Percentiles rank a stretch among this genome's conserved stretches.
Conservation (phyloP, 2,888 invertebrate genomes). For the Cheilosia vulpina region DNA sequence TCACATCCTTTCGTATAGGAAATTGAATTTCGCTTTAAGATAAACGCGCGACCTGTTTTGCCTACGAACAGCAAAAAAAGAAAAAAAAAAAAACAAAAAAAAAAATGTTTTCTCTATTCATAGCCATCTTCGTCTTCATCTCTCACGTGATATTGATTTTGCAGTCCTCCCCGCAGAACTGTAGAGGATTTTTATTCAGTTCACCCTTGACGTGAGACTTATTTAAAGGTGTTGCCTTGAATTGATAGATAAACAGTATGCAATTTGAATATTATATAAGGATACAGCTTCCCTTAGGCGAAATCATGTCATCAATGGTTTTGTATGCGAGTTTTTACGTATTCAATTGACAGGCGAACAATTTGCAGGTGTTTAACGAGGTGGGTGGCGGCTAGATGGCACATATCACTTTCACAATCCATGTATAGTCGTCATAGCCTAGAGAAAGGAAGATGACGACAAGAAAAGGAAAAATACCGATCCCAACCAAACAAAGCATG, state of each 20-base stretch:
- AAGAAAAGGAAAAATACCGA: conserved; percentile 18
- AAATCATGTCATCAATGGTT: conserved; percentile 69
- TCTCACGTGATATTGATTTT: conserved; percentile 62
- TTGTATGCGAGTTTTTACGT: conserved; percentile 42
- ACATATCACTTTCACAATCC: conserved; percentile 65
- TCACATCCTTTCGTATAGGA: conserved; percentile 70
- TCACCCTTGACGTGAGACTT: conserved; percentile 55
- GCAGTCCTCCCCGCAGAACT: conserved; percentile 24
- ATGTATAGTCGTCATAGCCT: conserved; percentile 45
- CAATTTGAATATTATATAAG: conserved; percentile 71
- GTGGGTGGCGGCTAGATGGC: neutral
- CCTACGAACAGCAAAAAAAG: conserved; percentile 24
- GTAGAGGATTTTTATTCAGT: conserved; percentile 27
- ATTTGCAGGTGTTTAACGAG: conserved; percentile 54
- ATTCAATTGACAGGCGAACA: conserved; percentile 9
- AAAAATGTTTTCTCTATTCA: conserved; percentile 15
- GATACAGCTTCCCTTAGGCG: conserved; percentile 35
- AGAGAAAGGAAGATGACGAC: conserved; percentile 3
- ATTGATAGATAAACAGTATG: conserved; percentile 74
- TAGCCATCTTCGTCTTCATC: conserved; percentile 11
- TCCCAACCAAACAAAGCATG: conserved; percentile 64
- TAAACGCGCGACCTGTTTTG: conserved; percentile 65
- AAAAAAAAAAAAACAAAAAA: conserved; percentile 1
- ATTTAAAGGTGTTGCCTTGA: conserved; percentile 72
- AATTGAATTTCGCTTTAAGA: conserved; percentile 74